Conservation (phyloP, 2,113 vertebrate species). For the Mionectes macconnelli region DNA sequence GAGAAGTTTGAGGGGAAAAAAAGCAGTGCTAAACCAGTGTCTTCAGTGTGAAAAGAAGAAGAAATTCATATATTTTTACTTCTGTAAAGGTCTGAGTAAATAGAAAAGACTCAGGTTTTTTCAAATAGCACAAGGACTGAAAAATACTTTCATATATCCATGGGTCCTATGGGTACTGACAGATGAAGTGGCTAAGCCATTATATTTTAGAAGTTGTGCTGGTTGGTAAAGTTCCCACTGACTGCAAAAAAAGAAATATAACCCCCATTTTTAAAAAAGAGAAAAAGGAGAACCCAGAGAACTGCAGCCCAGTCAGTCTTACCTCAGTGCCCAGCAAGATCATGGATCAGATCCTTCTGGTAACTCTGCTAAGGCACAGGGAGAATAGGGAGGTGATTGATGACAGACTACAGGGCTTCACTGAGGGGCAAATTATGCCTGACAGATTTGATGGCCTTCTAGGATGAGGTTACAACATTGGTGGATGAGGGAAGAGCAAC, state of each 20-base stretch:
- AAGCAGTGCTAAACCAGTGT: neutral
- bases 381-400: neutral
- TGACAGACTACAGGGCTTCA: neutral
- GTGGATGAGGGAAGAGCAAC: neutral
- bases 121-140: neutral
- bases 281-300: neutral
- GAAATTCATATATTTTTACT: neutral
- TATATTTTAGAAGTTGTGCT: neutral
- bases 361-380: neutral
- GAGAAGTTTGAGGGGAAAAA: conserved; percentile 12
- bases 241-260: neutral
- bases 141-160: neutral
- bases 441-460: neutral
- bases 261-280: neutral
- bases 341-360: neutral
- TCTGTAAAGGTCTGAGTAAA: neutral
- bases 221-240: neutral
- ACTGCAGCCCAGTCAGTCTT: neutral
- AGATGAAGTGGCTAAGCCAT: neutral
- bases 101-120: neutral
- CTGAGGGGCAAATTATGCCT: neutral
- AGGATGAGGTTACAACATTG: neutral
- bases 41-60: neutral
- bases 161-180: neutral
- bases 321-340: neutral